Conservation (phyloP, 2,113 vertebrate genomes). For the Brachypodius melanocephalos region DNA sequence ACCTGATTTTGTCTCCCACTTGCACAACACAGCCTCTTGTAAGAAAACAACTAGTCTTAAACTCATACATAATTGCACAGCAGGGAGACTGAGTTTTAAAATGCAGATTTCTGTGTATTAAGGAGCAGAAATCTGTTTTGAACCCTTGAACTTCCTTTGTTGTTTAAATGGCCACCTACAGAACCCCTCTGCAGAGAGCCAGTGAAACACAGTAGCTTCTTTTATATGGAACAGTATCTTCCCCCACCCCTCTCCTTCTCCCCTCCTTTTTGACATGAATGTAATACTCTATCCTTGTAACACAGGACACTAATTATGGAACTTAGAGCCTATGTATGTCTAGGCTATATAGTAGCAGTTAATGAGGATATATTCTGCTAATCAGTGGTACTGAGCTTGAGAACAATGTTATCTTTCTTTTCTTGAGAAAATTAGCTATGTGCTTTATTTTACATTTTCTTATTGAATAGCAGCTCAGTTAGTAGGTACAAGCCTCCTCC, state of each 20-base stretch:
- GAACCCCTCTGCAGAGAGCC: constrained; percentile 39
- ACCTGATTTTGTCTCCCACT: constrained; percentile 68
- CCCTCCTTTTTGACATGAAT: constrained; percentile 56
- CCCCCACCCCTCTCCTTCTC: background rate
- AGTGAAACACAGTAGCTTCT: constrained; percentile 68
- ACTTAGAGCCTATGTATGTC: constrained; percentile 31
- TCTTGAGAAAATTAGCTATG: constrained; percentile 26
- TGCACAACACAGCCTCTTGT: constrained; percentile 37
- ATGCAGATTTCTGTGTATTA: constrained; percentile 69
- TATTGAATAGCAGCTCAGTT: background rate
- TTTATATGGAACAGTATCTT: constrained; percentile 66
- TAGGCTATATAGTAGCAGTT: background rate
- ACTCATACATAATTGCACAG: constrained; percentile 74
- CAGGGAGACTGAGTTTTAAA: constrained; percentile 66
- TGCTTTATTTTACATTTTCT: constrained; percentile 41
- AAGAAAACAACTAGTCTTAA: constrained; percentile 62
- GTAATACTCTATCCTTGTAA: constrained; percentile 45
- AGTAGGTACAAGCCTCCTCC: background rate
- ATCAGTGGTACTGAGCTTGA: constrained; percentile 28
- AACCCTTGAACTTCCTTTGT: constrained; percentile 79
- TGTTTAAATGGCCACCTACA: constrained; percentile 74
- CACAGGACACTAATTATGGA: constrained; percentile 63
- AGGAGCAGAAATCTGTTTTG: constrained; percentile 71
- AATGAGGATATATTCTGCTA: constrained; percentile 40
- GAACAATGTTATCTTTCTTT: constrained; percentile 71